Percentiles rank a stretch among this genome's conserved stretches.
phyloP scores from a whole-genome alignment of 2,113 vertebrate genomes.

The Triplophysa siluroides region DNA sequence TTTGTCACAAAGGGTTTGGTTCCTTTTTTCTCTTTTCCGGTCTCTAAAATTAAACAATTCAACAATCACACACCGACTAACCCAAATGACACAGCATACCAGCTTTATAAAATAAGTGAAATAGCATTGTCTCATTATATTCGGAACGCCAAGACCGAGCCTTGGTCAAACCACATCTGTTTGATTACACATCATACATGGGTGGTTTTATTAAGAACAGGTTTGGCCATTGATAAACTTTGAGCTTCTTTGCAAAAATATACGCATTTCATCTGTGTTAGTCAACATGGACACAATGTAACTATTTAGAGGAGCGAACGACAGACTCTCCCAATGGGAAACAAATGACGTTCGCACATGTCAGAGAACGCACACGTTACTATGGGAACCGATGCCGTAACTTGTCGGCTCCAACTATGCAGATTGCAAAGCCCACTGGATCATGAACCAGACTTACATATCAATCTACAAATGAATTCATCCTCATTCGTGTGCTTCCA shows the following conservation, averaged over 20 bases:
- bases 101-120: not conserved
- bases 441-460: constrained; percentile 2
- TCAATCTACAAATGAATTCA: not conserved
- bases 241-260: not conserved
- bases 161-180: not conserved
- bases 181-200: not conserved
- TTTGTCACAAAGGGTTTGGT: not conserved
- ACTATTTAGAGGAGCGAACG: constrained; percentile 19
- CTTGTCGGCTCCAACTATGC: constrained; percentile 33
- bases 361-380: constrained; percentile 36
- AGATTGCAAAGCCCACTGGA: constrained; percentile 20
- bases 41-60: not conserved
- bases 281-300: constrained; percentile 23
- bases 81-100: not conserved
- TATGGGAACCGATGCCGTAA: constrained; percentile 48
- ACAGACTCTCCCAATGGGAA: constrained; percentile 38
- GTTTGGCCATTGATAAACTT: not conserved
- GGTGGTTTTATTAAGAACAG: constrained; percentile 21
- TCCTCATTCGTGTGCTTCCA: not conserved
- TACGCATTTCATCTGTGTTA: constrained; percentile 11
- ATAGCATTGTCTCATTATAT: constrained; percentile 5
- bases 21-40: not conserved
- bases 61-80: not conserved
- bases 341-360: constrained; percentile 40
- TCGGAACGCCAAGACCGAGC: not conserved